Base-by-base conservation (phyloP, 2,888 invertebrate genomes). In the Nemotelus pantherinus region DNA sequence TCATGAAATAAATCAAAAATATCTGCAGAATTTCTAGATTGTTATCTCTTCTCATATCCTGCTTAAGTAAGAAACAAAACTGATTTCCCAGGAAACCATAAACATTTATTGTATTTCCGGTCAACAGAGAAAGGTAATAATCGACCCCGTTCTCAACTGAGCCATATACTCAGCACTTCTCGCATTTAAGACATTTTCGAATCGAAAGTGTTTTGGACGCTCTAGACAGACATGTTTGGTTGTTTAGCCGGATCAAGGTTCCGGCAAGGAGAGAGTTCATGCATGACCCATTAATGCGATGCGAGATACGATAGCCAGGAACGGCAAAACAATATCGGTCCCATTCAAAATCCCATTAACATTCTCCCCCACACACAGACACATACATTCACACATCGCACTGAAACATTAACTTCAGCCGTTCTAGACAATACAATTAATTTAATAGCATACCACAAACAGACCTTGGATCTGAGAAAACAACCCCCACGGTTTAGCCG, bases 251-350 rank as follows among this genome's bases (percentile, higher is more conserved):
- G 47, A 45, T 5, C 47, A 10, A 47, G 44, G 10, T 10, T 45
- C 7, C 1, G 10, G 4, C 47, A 45, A 2, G 65, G 45, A 2
- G 47, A 65, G 10, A 65, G 44, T 65, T 45, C 65, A 65, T 65
- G 65, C 65, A 65, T 65, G 65, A 47, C 65, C 65, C 47, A 65
- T 65, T 65, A 65, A 65, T 65, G 65, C n/a, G 65, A 65, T 65
- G 10, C 9, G 65, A 10, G 45, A 45, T 45, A 65, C 65, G 65
- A 45, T 65, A 65, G 45, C 65, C 25, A 44, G 65, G 9, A 65
- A 65, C 9, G 65, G 47, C 65, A 45, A 65, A 25, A 63, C 43
- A 63, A 63, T 63, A 39, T 63, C 43, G 65, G 44, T 10, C 47
- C 47, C 65, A 65, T 65, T 65, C 45, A 45, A 65, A 65, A 44